Percentiles rank a stretch among this genome's conserved stretches.
phyloP scores from a whole-genome alignment of 2,113 vertebrate genomes.

The Phoxinus phoxinus region DNA sequence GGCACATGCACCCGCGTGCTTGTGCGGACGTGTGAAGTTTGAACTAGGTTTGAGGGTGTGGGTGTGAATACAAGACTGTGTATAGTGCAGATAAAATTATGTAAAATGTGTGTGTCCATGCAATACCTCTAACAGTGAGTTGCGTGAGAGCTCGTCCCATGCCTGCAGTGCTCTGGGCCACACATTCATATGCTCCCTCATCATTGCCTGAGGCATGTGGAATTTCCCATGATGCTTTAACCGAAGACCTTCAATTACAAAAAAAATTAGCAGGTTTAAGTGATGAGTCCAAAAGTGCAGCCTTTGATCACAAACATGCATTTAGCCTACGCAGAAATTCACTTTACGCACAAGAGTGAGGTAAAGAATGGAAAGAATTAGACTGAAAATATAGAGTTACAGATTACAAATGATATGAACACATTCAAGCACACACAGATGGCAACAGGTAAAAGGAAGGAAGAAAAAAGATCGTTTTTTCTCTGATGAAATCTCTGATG shows the following conservation, averaged over 20 bases:
- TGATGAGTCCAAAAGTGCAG: constrained; percentile 25
- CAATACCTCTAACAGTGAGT: constrained; percentile 83
- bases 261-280: constrained; percentile 49
- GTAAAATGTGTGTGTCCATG: not conserved
- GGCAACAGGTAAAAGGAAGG: constrained; percentile 9
- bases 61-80: constrained; percentile 21
- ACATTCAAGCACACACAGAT: constrained; percentile 5
- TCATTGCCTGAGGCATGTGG: constrained; percentile 75
- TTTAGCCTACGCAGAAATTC: not conserved
- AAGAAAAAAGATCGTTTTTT: constrained; percentile 35
- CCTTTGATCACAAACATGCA: constrained; percentile 13
- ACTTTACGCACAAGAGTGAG: not conserved
- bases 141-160: constrained; percentile 75
- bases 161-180: constrained; percentile 80
- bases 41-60: not conserved
- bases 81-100: not conserved
- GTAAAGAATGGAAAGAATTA: constrained; percentile 13
- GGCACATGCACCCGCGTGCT: not conserved
- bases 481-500: constrained; percentile 8
- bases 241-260: constrained; percentile 72
- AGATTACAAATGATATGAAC: constrained; percentile 6
- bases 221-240: constrained; percentile 87
- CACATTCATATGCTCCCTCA: constrained; percentile 85
- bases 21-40: not conserved
- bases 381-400: constrained; percentile 9